Base-by-base conservation (phyloP, 2,113 vertebrate genomes). In the Pangasianodon gigas region DNA sequence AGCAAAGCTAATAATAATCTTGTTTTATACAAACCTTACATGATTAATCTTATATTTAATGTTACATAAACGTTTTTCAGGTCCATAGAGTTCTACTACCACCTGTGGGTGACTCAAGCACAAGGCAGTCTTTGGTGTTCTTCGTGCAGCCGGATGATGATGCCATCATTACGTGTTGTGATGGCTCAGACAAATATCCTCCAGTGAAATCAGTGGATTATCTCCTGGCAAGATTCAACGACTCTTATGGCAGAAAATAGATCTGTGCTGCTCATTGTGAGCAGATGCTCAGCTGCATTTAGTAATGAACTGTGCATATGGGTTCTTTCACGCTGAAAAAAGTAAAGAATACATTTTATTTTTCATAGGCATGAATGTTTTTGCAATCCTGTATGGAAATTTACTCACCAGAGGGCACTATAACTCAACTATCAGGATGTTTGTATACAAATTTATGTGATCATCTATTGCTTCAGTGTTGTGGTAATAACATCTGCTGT, bases 41-140 rank as follows among this genome's bases (percentile, higher is more conserved):
- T 48, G 26, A 24, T 32, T 13, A 26, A 14, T 32, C 2, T 52
- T 37, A 44, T 37, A 80, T 65, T 67, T 67, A 26, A 82, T 18
- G 60, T 51, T 58, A 37, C 3, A 6, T 37, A 62, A 29, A 69
- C 9, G 2, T 83, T 48, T 24, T 48, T 88, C 89, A 97, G 96
- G 88, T 91, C 32, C 96, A 96, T 87, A 92, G 94, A 80, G 95
- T 96, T 77, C 26, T 95, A 89, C 91, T 96, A 74, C 96, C 96
- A 29, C 90, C 94, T 87, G 80, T 82, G 52, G 94, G 94, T 52
- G 92, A 95, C 91, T n/a, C 62, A 46, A 90, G 93, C 60, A 91
- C 93, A 13, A 95, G 95, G 13, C 96, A 96, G 94, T 96, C 95
- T 51, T 44, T 96, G 91, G 95, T 91, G 7, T 96, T 95, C 93